A percentile compares a stretch with the other conserved stretches of the same genome.
These are phyloP conservation scores for Agriopis aurantiaria DNA, from an alignment of 2,888 invertebrate species.

Conservation along the genomic window DNA sequence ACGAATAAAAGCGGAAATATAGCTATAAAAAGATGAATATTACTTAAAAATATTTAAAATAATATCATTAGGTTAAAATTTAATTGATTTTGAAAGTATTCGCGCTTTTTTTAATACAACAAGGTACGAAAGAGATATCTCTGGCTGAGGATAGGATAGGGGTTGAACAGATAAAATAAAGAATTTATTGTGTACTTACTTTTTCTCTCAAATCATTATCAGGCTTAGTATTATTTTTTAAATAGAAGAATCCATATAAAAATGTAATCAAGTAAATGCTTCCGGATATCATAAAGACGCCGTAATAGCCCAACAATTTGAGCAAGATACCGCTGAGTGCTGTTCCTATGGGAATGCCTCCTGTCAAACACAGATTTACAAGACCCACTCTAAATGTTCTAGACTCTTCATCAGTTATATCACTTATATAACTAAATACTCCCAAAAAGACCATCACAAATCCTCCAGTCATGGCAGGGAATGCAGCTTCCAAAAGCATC, in stretches of 20 bases:
- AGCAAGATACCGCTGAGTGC: constrained; percentile 84
- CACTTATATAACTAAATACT: constrained; percentile 88
- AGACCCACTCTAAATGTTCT: constrained; percentile 88
- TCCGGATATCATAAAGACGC: constrained; percentile 71
- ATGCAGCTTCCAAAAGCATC: constrained; percentile 83
- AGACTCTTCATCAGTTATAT: constrained; percentile 82
- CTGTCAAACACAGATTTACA: constrained; percentile 86
- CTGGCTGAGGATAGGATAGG: too few species aligned
- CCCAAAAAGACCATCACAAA: constrained; percentile 85
- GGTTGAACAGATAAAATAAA: too few species aligned
- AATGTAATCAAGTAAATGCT: constrained; percentile 74
- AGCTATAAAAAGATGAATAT: too few species aligned
- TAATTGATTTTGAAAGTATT: too few species aligned
- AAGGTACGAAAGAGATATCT: too few species aligned
- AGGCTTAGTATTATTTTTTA: constrained; percentile 71
- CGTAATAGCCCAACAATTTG: constrained; percentile 75
- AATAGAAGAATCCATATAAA: constrained; percentile 66
- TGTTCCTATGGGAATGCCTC: constrained; percentile 86
- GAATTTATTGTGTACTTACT: constrained; percentile 49
- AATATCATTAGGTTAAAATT: too few species aligned
- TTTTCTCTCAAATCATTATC: constrained; percentile 55
- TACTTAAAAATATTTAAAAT: too few species aligned
- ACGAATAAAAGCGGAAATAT: too few species aligned
- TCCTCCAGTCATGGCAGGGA: constrained; percentile 84
- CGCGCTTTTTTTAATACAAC: too few species aligned